Base-by-base conservation (phyloP, 2,113 vertebrate species). In the Bubo blakistoni region DNA sequence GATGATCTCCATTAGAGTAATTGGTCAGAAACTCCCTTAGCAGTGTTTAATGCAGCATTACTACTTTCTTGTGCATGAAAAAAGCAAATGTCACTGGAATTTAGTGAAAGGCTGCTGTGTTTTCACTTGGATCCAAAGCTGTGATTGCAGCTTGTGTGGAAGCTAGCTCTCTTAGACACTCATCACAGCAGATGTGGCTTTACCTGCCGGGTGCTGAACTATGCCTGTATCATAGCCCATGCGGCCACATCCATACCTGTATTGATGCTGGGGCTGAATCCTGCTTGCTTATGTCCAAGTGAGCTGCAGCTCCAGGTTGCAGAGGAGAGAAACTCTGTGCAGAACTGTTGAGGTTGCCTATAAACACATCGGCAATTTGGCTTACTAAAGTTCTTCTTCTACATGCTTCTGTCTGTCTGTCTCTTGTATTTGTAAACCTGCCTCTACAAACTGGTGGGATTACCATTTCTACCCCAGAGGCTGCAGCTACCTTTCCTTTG, bases 221-320 rank as follows among this genome's bases (percentile, higher is more conserved):
- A 6, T 22, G 47, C 32, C 49, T 62, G 32, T 49, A 19, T 62
- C 0, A 0, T 8, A 81, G 76, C n/a, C 42, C 32, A 2, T 5
- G 16, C 47, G 79, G 29, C 25, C 51, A 27, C 67, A 32, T 47
- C 46, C 55, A 17, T 6, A 58, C 14, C 34, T 21, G 21, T 27
- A 22, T 30, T 20, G n/a, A 25, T 86, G 52, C 79, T 63, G 57
- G 40, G 36, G 44, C 49, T 12, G 16, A 52, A 70, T 42, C 21
- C 49, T 66, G 21, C 49, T 72, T 80, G 58, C 36, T 57, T 71
- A 13, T 12, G 18, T 42, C 38, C 26, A 34, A 27, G 26, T 25
- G 29, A 90, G 29, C 52, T 82, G 36, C 71, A 85, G 27, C 20
- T 92, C 18, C 0, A 2, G 47, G 27, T 55, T 82, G 20, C 44